Evolutionary conservation across 2,113 vertebrate genomes (phyloP).

Genomic region (Scortum barcoo): DNA sequence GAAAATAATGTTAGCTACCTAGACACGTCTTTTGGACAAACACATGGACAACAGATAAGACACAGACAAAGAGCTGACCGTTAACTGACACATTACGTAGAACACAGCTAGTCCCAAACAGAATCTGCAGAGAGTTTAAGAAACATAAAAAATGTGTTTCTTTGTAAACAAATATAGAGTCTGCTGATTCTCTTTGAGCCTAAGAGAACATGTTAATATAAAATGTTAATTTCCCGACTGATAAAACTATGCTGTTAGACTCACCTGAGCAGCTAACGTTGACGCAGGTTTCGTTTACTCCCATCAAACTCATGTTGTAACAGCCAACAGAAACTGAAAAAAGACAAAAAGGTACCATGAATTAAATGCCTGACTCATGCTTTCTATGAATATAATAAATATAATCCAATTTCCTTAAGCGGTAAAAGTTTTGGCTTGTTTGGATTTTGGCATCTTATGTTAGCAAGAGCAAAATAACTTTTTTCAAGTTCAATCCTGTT

Average conservation of each 20-base stretch:
- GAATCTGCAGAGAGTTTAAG: conserved; percentile 21
- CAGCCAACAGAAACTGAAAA: conserved; percentile 14
- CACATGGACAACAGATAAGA: conserved; percentile 29
- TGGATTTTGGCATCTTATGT: not conserved
- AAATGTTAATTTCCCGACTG: conserved; percentile 18
- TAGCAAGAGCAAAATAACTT: not conserved
- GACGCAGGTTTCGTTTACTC: not conserved
- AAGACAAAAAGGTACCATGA: conserved; percentile 33
- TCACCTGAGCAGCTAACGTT: conserved; percentile 61
- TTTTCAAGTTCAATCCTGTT: not conserved
- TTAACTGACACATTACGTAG: conserved; percentile 11
- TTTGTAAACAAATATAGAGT: not conserved
- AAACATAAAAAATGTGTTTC: not conserved
- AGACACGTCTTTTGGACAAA: not conserved
- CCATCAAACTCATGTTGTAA: not conserved
- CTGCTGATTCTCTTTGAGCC: conserved; percentile 29
- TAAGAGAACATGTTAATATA: conserved; percentile 17
- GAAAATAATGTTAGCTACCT: not conserved
- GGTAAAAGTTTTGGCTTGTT: too few species aligned
- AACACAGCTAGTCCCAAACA: conserved; percentile 21
- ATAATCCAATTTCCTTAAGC: not conserved
- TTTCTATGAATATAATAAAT: not conserved
- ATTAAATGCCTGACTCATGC: not conserved
- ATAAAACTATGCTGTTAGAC: not conserved
- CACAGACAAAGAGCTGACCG: conserved; percentile 14